phyloP scores from a whole-genome alignment of 2,797 vertebrate genomes.

The Leucoraja ocellata region DNA sequence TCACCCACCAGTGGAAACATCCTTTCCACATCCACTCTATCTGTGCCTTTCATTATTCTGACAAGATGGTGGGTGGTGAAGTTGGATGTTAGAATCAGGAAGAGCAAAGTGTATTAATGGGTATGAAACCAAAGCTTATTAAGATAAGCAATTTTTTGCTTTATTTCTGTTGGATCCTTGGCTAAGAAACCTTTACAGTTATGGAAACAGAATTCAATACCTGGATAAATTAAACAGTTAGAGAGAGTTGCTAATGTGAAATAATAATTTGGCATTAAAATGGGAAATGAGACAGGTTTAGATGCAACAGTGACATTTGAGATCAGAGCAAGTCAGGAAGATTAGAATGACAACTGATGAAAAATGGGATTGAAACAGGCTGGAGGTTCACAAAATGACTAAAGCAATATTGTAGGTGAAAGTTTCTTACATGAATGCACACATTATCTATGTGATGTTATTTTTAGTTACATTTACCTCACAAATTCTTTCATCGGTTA shows the following conservation, averaged over 20 bases:
- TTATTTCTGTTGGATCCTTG: background rate
- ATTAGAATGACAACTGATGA: background rate
- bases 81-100: background rate
- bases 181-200: background rate
- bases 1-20: too few relatives aligned
- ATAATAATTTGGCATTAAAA: background rate
- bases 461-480: background rate
- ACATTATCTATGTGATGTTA: background rate
- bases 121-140: too few relatives aligned
- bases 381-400: conserved; percentile 5
- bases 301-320: background rate
- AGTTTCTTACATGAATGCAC: background rate
- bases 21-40: too few relatives aligned
- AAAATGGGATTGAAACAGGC: background rate
- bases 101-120: background rate
- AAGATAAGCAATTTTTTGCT: background rate
- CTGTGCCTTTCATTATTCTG: too few relatives aligned
- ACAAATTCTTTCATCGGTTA: conserved; percentile 6
- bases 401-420: background rate
- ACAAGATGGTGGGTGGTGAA: background rate
- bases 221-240: background rate
- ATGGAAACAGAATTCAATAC: background rate
- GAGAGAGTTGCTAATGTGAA: background rate
- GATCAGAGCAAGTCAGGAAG: background rate
- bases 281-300: background rate